These are phyloP conservation scores for Triops cancriformis DNA, from an alignment of 1,140 invertebrate species.

Conservation along the genomic window DNA sequence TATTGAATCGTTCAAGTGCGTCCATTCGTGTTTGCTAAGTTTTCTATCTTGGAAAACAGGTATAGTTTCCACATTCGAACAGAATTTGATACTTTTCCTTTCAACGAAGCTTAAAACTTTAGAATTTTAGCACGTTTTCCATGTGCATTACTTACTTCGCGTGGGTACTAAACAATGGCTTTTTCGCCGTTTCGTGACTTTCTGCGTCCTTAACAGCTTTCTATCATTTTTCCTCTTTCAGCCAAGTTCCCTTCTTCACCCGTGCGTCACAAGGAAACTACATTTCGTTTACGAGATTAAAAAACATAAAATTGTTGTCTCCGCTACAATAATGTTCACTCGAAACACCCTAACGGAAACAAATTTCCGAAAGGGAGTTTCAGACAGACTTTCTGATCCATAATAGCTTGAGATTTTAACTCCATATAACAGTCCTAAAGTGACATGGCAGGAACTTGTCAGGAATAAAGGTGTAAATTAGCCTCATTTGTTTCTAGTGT, in stretches of 20 bases:
- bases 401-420: background rate
- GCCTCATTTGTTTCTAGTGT: background rate
- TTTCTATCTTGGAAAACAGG: too few species aligned
- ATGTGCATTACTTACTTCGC: background rate
- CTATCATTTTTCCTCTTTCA: background rate
- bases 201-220: background rate
- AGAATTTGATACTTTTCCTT: too few species aligned
- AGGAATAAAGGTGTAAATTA: background rate
- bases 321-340: background rate
- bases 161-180: too few species aligned
- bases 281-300: background rate
- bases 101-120: too few species aligned
- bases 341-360: background rate
- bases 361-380: background rate
- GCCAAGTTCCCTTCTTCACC: background rate
- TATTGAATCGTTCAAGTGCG: too few species aligned
- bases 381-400: background rate
- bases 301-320: background rate
- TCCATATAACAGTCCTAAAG: background rate
- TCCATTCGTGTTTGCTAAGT: too few species aligned
- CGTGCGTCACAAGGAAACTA: slow-evolving; percentile 14
- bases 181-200: background rate
- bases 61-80: too few species aligned
- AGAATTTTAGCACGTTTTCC: too few species aligned
- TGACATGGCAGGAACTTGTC: background rate